Percentiles rank a stretch among this genome's conserved stretches.
Evolutionary conservation across 1,140 invertebrate genomes (phyloP).

Genomic region (Nixonia krombeini): DNA sequence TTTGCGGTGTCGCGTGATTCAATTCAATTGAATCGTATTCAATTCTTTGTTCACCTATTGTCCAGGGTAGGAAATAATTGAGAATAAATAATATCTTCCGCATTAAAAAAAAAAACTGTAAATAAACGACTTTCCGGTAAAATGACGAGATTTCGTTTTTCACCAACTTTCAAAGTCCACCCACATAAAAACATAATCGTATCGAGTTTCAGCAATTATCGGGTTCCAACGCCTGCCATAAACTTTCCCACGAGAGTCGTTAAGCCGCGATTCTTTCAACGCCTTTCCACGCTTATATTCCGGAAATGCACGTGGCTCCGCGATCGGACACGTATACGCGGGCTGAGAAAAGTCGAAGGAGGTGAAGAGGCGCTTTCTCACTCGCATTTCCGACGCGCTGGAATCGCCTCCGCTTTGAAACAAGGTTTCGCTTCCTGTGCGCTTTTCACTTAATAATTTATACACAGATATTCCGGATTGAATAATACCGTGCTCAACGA

Average conservation of each 20-base stretch:
- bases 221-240: too few species aligned
- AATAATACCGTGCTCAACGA: slow-evolving; percentile 25
- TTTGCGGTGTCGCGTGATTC: too few species aligned
- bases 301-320: not conserved
- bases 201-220: too few species aligned
- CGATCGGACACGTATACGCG: not conserved
- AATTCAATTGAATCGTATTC: too few species aligned
- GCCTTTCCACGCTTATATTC: not conserved
- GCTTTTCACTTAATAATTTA: slow-evolving; percentile 51
- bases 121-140: too few species aligned
- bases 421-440: slow-evolving; percentile 47
- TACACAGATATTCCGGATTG: slow-evolving; percentile 33
- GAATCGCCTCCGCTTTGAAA: slow-evolving; percentile 36
- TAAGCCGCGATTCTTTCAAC: not conserved
- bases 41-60: too few species aligned
- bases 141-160: too few species aligned
- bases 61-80: too few species aligned
- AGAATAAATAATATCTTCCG: too few species aligned
- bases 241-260: not conserved
- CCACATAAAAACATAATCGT: not conserved
- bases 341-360: slow-evolving; percentile 16
- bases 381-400: too few species aligned
- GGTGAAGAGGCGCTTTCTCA: slow-evolving; percentile 24
- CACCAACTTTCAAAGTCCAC: too few species aligned
- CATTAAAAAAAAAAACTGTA: too few species aligned